phyloP scores from a whole-genome alignment of 2,888 invertebrate genomes.

The Pheosia tremula region DNA sequence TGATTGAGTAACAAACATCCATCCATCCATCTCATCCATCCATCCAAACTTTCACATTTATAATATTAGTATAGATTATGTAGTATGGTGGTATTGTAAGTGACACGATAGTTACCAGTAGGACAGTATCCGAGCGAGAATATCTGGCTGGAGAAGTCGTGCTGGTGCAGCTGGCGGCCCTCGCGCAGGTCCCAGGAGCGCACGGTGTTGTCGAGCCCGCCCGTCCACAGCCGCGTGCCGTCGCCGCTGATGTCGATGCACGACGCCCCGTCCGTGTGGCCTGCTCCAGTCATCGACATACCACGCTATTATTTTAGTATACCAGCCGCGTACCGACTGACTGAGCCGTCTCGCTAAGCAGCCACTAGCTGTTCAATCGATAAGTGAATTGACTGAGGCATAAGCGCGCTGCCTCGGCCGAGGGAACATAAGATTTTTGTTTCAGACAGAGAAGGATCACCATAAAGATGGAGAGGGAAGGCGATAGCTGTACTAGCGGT shows the following conservation, averaged over 20 bases:
- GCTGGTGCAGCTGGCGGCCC: constrained; percentile 96
- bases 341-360: too few species aligned
- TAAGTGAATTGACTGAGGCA: too few species aligned
- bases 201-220: constrained; percentile 98
- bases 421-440: too few species aligned
- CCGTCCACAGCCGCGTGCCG: constrained; percentile 95
- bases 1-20: too few species aligned
- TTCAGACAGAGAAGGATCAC: too few species aligned
- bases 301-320: neutral
- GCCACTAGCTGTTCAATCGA: too few species aligned
- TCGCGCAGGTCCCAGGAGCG: constrained; percentile 98
- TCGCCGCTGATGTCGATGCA: constrained; percentile 98
- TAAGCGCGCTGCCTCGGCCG: too few species aligned
- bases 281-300: constrained; percentile 39
- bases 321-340: too few species aligned
- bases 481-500: too few species aligned
- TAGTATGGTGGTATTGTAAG: neutral
- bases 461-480: too few species aligned
- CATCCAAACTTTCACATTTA: too few species aligned
- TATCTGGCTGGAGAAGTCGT: constrained; percentile 96
- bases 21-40: too few species aligned
- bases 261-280: constrained; percentile 98
- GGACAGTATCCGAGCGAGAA: constrained; percentile 96
- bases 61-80: neutral
- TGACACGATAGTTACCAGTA: constrained; percentile 82